Conservation (phyloP, 2,888 invertebrate genomes). For the Adelphocoris suturalis region DNA sequence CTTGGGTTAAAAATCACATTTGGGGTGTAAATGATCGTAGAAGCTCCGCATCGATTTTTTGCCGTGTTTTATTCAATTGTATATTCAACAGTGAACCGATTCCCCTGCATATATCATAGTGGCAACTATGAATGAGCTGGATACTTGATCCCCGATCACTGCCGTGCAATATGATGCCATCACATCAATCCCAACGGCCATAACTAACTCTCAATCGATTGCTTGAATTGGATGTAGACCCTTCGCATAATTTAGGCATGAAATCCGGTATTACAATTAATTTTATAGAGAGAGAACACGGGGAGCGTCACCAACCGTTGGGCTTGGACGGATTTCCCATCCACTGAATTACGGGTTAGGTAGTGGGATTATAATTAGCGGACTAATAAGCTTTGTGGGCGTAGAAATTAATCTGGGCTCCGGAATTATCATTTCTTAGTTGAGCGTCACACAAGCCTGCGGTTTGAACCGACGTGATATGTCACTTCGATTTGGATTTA, state of each 20-base stretch:
- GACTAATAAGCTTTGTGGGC: conserved; percentile 13
- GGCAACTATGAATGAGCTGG: too few relatives aligned
- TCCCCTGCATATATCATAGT: too few relatives aligned
- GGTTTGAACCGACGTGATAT: not conserved
- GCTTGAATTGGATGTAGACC: not conserved
- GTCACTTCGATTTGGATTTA: not conserved
- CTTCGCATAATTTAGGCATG: conserved; percentile 1
- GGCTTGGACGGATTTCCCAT: not conserved
- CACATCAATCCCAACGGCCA: not conserved
- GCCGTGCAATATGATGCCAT: not conserved
- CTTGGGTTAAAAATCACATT: too few relatives aligned
- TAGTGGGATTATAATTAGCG: conserved; percentile 13
- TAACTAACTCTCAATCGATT: not conserved
- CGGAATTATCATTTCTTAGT: conserved; percentile 7
- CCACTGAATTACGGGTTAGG: not conserved
- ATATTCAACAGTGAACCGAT: too few relatives aligned
- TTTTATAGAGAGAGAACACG: not conserved
- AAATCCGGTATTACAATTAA: not conserved
- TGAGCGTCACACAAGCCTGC: not conserved
- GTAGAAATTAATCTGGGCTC: not conserved
- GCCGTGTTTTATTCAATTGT: too few relatives aligned
- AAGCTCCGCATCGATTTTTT: too few relatives aligned
- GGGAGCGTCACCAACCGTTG: conserved; percentile 1
- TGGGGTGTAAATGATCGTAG: too few relatives aligned
- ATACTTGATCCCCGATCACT: not conserved